Evolutionary conservation across 2,113 vertebrate genomes (phyloP).

Genomic region (Rhinopithecus roxellana): DNA sequence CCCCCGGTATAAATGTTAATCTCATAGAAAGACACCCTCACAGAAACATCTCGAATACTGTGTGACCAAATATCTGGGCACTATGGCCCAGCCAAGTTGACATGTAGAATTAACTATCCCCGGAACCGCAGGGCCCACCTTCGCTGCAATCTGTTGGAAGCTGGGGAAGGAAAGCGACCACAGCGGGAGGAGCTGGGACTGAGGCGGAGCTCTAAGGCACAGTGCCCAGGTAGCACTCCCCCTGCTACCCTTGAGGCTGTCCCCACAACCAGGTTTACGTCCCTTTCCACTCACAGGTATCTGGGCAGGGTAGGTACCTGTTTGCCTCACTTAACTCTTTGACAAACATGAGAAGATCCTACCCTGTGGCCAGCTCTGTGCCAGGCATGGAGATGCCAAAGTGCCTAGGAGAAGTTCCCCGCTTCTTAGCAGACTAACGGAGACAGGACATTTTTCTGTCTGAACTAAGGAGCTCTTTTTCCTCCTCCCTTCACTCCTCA

Average conservation of each 20-base stretch:
- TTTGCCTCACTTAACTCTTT: background rate
- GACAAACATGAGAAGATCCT: background rate
- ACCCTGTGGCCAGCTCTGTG: background rate
- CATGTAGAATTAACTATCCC: background rate
- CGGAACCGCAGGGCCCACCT: background rate
- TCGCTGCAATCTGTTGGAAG: background rate
- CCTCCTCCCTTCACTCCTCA: background rate
- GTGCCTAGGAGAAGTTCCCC: background rate
- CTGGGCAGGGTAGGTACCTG: background rate
- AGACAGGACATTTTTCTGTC: background rate
- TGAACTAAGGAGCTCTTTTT: background rate
- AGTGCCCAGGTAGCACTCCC: background rate
- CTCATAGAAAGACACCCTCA: background rate
- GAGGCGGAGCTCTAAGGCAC: background rate
- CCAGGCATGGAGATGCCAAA: accelerated
- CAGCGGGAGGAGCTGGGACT: background rate
- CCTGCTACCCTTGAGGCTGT: background rate
- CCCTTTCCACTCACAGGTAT: background rate
- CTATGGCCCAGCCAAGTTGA: background rate
- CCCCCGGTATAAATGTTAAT: background rate
- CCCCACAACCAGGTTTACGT: too few relatives aligned
- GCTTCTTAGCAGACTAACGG: background rate
- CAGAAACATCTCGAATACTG: background rate
- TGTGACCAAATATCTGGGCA: background rate
- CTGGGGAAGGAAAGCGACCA: background rate